These are phyloP conservation scores for Chaitophorus viminalis DNA, from an alignment of 2,888 invertebrate species.

Conservation along the genomic window DNA sequence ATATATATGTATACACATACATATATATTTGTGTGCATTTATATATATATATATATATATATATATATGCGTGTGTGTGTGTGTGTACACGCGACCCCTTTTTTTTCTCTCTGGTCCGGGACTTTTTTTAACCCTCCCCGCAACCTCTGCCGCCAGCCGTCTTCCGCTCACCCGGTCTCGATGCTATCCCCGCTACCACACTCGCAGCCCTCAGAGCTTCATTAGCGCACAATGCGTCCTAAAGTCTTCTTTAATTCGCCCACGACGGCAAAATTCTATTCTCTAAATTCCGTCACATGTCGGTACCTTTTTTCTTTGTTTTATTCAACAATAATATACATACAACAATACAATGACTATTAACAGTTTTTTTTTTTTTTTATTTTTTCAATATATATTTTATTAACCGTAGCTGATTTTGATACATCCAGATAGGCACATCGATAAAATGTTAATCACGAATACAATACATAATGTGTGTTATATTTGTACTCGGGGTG, in stretches of 20 bases:
- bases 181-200: constrained; percentile 10
- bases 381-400: neutral
- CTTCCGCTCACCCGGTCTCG: constrained; percentile 10
- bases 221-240: constrained; percentile 60
- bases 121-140: constrained; percentile 53
- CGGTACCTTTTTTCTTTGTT: neutral
- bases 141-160: neutral
- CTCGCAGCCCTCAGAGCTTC: constrained; percentile 34
- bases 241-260: constrained; percentile 54
- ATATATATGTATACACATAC: constrained; percentile 3
- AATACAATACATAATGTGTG: no score
- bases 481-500: no score
- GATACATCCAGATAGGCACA: neutral
- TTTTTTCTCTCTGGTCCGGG: constrained; percentile 60
- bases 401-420: neutral
- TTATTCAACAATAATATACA: neutral
- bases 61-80: neutral
- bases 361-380: constrained; percentile 3
- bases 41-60: neutral
- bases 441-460: no score
- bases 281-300: constrained; percentile 28
- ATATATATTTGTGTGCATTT: no score
- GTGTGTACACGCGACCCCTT: constrained; percentile 58
- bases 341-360: constrained; percentile 14
- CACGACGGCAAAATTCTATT: constrained; percentile 32